Conservation (phyloP, 2,113 vertebrate genomes). For the rabbit (Oryctolagus cuniculus) region mOryCun1.1 NC_091432.1:169621501-169622000, state of each 20-base stretch:
- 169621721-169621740: no score
- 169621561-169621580: no score
- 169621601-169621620: no score
- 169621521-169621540: no score
- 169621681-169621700: no score
- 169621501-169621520: no score
- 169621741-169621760: neutral
- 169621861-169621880: neutral
- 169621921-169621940: neutral
- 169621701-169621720: no score
- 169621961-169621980: neutral
- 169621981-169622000: neutral
- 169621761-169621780: neutral
- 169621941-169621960: neutral
- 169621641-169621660: no score
- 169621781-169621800: neutral
- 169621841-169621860: neutral
- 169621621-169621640: no score
- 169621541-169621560: no score
- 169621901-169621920: neutral
- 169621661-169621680: no score
- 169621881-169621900: neutral
- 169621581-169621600: no score
- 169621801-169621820: neutral
- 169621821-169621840: neutral